Evolutionary conservation across 2,113 vertebrate species (phyloP), one percentile per base, ranked within the genome.

Genomic region (Saccopteryx leptura): DNA sequence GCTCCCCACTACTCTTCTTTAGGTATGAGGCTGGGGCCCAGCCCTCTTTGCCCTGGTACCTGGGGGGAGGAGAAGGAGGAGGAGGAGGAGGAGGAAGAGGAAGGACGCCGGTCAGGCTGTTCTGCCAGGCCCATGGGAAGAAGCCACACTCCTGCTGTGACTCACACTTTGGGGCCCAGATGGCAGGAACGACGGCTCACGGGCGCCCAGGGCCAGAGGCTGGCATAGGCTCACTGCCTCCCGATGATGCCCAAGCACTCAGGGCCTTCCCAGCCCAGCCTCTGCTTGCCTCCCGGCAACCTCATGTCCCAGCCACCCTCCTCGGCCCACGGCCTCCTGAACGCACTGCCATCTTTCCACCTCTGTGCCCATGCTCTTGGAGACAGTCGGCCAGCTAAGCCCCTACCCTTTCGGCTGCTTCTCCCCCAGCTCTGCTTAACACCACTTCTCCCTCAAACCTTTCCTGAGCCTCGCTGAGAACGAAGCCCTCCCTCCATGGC

Each of bases 21-120:
- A 99, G 98, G 98, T 99, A 99, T 65, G 99, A 99, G 39, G 99
- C 99, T 0, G 99, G 99, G 89, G 99, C 99, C 99, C 99, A 99
- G 98, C 99, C 99, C 98, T 99, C 99, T 94, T 98, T 98, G 48
- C 99, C 99, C 96, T 99, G 99, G 98, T 99, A 99, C 98, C 99
- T 99, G 98, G 0, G 1, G 87, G 52, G 10, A 72, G 72, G 39
- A 39, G 39, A 39, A 39, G 39, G 39, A 39, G 39, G 39, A 39
- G 39, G 39, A 39, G 39, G 39, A 39, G 39, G 39, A 39, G 39
- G 39, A 39, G 39, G 39, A 39, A 39, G 80, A 95, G 33, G 71
- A 71, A 87, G 89, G 52, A 63, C 18, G 48, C 48, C 1, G 4
- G 71, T 90, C 46, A 88, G 14, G 19, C 1, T 18, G 46, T 17